Base-by-base conservation (phyloP, 1,140 invertebrate genomes). In the Argopecten irradians region DNA sequence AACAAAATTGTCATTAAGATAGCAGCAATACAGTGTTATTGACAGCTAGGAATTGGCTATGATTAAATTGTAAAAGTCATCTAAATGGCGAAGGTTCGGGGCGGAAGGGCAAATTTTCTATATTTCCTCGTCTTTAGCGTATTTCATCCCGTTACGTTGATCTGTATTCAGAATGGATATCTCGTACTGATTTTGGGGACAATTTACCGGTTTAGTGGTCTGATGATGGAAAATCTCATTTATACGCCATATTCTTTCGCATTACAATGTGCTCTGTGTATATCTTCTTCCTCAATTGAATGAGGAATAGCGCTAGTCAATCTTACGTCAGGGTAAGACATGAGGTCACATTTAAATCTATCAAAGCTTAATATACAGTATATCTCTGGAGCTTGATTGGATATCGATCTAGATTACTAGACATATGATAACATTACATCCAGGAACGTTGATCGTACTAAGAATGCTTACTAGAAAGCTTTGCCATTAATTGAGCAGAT, bases 31-130 rank as follows among this genome's bases (percentile, higher is more conserved):
- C 16, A 5, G 55, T 1, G 55, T 71, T 71, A 71, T 71, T 71
- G 55, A 71, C 55, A 71, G 55, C 55, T n/a, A 2, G 16, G 55
- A 71, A 71, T 71, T 71, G 55, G 55, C 55, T 71, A 28, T 71
- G 55, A 71, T 71, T 71, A 71, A 71, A 71, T 71, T 71, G 55
- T 71, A 71, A 71, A 71, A 28, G 55, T 71, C 55, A 71, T 71
- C 55, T 71, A n/a, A 28, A 71, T 8, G 22, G 55, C 28, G 22
- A 28, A 11, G 13, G 55, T 71, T 71, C 8, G 55, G 55, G 55
- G 22, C 55, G 55, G n/a, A 71, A 71, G 55, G 16, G 55, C 55
- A 71, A n/a, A 71, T 28, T n/a, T 71, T 71, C 55, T 28, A 71
- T 71, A 71, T 71, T 71, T 71, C 55, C 55, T 28, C 28, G 22